phyloP scores from a whole-genome alignment of 2,888 invertebrate species.

The Spilosoma lubricipeda region DNA sequence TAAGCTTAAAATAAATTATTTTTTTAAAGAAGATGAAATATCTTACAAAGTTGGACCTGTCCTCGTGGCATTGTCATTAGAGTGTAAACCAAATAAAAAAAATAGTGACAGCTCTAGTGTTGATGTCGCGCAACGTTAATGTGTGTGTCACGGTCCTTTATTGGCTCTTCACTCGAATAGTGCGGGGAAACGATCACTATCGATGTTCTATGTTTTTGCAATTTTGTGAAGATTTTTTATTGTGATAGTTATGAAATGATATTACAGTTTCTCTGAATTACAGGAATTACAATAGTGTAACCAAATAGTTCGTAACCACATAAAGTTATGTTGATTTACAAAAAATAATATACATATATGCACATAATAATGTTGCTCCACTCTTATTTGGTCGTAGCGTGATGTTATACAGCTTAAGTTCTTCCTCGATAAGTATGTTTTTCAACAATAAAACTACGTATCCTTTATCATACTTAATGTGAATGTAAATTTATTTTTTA shows the following conservation, averaged over 20 bases:
- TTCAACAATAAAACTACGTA: too few species aligned
- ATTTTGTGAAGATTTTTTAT: background rate
- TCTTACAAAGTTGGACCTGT: conserved; percentile 19
- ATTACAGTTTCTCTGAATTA: background rate
- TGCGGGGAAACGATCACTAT: conserved; percentile 50
- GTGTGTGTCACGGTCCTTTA: conserved; percentile 71
- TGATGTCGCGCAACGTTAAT: conserved; percentile 71
- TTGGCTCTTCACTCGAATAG: conserved; percentile 69
- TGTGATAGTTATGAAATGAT: background rate
- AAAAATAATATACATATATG: too few species aligned
- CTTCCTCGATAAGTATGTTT: too few species aligned
- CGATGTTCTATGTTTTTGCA: conserved; percentile 13
- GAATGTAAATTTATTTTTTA: too few species aligned
- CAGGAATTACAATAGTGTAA: too few species aligned
- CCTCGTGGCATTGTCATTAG: conserved; percentile 22
- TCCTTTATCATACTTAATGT: too few species aligned
- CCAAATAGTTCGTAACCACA: too few species aligned
- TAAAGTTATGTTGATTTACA: too few species aligned
- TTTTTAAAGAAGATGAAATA: conserved; percentile 15
- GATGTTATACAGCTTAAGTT: too few species aligned
- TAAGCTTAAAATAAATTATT: conserved; percentile 6
- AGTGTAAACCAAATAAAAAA: conserved; percentile 16
- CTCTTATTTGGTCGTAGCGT: too few species aligned
- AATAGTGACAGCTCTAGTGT: conserved; percentile 28
- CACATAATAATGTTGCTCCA: too few species aligned